Conservation (phyloP, 2,888 invertebrate genomes). For the Dromius quadrimaculatus region DNA sequence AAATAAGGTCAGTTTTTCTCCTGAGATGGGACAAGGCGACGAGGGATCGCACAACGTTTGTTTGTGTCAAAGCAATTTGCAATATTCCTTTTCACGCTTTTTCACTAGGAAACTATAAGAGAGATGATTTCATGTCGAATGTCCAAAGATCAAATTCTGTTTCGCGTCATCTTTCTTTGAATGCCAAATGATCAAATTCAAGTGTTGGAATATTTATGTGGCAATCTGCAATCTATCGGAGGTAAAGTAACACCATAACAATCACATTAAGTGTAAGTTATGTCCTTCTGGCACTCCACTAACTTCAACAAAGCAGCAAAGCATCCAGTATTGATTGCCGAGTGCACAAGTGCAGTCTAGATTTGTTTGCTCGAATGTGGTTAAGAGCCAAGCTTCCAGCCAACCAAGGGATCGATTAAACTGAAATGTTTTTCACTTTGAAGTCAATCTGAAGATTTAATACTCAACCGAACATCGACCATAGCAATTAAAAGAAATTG, state of each 20-base stretch:
- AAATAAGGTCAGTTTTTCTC: slow-evolving; percentile 45
- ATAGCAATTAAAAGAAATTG: slow-evolving; percentile 60
- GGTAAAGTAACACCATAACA: neutral
- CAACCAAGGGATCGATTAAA: slow-evolving; percentile 63
- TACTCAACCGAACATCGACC: slow-evolving; percentile 53
- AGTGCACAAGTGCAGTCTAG: neutral
- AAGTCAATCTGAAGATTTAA: slow-evolving; percentile 60
- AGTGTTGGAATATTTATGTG: too few relatives aligned
- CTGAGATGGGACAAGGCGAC: neutral
- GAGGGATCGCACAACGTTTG: slow-evolving; percentile 6
- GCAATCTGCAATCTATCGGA: too few relatives aligned
- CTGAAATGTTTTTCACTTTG: slow-evolving; percentile 64
- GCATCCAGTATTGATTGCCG: slow-evolving; percentile 6
- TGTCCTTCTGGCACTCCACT: neutral
- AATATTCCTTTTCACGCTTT: slow-evolving; percentile 7
- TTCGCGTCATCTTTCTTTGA: too few relatives aligned
- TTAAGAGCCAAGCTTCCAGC: slow-evolving; percentile 61
- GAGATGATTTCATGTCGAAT: too few relatives aligned
- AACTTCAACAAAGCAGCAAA: neutral
- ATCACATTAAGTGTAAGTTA: neutral
- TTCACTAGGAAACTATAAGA: too few relatives aligned
- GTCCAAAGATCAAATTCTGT: too few relatives aligned
- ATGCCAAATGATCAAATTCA: too few relatives aligned
- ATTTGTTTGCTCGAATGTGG: slow-evolving; percentile 41
- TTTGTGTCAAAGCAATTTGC: slow-evolving; percentile 12